phyloP scores from a whole-genome alignment of 2,888 invertebrate genomes.

The Drosophila formosana region DNA sequence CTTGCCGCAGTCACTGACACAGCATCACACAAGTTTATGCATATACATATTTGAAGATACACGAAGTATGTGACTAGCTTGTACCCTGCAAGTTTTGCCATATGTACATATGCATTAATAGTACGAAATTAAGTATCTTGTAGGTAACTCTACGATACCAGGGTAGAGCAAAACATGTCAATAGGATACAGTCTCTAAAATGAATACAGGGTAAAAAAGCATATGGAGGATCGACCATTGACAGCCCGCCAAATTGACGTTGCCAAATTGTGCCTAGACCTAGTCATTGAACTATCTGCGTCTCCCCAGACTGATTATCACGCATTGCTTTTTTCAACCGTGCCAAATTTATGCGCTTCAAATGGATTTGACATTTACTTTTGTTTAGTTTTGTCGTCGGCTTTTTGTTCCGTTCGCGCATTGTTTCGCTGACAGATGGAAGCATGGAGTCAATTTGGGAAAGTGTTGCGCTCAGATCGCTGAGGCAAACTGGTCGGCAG shows the following conservation, averaged over 20 bases:
- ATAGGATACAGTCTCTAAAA: not conserved
- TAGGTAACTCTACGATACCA: no score
- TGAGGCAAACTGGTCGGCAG: constrained; percentile 44
- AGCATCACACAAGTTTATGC: not conserved
- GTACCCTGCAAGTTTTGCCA: constrained; percentile 12
- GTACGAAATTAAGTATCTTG: not conserved
- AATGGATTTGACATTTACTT: constrained; percentile 59
- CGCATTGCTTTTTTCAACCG: constrained; percentile 15
- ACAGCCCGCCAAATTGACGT: constrained; percentile 2
- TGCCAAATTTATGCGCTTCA: constrained; percentile 52
- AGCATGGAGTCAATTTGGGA: constrained; percentile 39
- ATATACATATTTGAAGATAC: not conserved
- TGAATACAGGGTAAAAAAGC: not conserved
- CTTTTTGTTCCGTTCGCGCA: constrained; percentile 1
- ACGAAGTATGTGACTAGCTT: not conserved
- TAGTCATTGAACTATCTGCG: constrained; percentile 44
- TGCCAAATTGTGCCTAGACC: constrained; percentile 19
- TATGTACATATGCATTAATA: not conserved
- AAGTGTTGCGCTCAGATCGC: constrained; percentile 56
- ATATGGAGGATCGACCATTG: not conserved
- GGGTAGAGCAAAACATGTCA: no score
- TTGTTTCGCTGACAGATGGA: constrained; percentile 22
- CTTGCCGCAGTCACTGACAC: constrained; percentile 16
- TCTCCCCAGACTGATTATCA: constrained; percentile 28
- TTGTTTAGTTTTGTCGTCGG: constrained; percentile 17